Conservation (phyloP, 2,888 invertebrate genomes). For the Gisinianus flammeolus region DNA sequence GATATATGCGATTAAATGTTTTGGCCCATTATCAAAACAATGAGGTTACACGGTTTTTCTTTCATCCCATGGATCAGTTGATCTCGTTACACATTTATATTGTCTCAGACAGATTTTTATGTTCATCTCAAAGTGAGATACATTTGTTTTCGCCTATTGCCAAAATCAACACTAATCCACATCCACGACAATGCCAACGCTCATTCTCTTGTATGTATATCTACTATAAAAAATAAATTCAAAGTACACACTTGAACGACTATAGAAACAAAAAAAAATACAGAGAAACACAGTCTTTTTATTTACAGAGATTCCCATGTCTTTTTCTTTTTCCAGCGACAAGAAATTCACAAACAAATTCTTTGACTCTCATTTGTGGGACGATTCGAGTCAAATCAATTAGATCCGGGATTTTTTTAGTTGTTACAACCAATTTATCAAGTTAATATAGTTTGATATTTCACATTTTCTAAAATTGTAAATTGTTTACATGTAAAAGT, state of each 20-base stretch:
- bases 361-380: too few relatives aligned
- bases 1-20: slow-evolving; percentile 37
- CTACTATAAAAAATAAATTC: slow-evolving; percentile 5
- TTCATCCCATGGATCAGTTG: slow-evolving; percentile 39
- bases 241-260: background rate
- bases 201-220: background rate
- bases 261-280: background rate
- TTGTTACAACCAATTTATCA: too few relatives aligned
- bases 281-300: background rate
- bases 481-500: too few relatives aligned
- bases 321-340: too few relatives aligned
- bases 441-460: too few relatives aligned
- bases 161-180: slow-evolving; percentile 40
- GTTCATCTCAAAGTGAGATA: slow-evolving; percentile 34
- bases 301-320: too few relatives aligned
- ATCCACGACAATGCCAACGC: background rate
- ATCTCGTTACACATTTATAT: slow-evolving; percentile 37
- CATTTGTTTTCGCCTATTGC: slow-evolving; percentile 39
- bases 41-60: slow-evolving; percentile 42
- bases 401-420: too few relatives aligned
- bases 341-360: too few relatives aligned
- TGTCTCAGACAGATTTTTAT: slow-evolving; percentile 40
- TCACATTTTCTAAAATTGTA: too few relatives aligned
- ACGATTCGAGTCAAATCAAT: too few relatives aligned
- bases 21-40: slow-evolving; percentile 43